These are phyloP conservation scores for Pogonomyrmex californicus DNA, from an alignment of 1,140 invertebrate genomes.

Conservation along the genomic window DNA sequence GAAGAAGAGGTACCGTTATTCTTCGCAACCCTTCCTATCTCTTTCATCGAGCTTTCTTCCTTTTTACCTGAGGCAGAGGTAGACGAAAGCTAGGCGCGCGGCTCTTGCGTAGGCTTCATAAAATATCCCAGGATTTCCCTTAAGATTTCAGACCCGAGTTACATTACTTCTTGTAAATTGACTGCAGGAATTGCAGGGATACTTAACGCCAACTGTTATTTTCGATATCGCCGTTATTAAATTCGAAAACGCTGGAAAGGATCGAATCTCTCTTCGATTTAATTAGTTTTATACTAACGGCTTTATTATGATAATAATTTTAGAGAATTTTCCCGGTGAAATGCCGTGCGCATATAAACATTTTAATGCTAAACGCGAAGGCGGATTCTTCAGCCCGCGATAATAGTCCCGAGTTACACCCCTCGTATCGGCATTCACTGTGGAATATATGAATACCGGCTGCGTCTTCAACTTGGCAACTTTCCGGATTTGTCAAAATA, in stretches of 20 bases:
- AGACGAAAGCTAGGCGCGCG: not conserved
- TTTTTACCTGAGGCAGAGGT: not conserved
- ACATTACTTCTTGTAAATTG: not conserved
- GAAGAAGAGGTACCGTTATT: constrained; percentile 76
- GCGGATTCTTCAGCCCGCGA: not conserved
- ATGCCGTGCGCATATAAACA: not conserved
- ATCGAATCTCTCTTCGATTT: not conserved
- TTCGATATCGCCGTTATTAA: not conserved
- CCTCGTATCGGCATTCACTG: not conserved
- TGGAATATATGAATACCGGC: not conserved
- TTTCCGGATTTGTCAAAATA: constrained; percentile 28
- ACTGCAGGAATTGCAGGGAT: not conserved
- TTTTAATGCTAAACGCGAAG: not conserved
- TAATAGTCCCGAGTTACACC: not conserved
- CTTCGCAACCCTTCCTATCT: constrained; percentile 67
- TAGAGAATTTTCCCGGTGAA: not conserved
- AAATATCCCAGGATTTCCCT: not conserved
- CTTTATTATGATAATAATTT: not conserved
- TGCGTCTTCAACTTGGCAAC: not conserved
- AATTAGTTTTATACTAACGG: not conserved
- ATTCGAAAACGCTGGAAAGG: not conserved
- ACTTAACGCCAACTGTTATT: not conserved
- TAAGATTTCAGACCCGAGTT: not conserved
- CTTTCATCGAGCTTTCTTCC: constrained; percentile 41
- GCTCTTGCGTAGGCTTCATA: not conserved